phyloP scores from a whole-genome alignment of 2,797 vertebrate species.

The Orestias chungarensis region DNA sequence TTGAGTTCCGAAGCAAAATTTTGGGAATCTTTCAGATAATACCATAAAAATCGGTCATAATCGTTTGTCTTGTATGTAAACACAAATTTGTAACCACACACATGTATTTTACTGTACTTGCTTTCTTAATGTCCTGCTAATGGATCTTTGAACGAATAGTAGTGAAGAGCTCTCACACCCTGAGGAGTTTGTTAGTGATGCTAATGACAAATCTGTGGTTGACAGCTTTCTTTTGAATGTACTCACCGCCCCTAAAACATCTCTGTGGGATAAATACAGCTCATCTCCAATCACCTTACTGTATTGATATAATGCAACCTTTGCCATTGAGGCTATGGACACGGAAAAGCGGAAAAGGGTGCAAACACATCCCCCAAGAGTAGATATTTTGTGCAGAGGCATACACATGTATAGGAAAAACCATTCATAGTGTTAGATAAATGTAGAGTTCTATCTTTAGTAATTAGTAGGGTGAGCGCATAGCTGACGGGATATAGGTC shows the following conservation, averaged over 20 bases:
- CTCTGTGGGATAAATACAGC: conserved; percentile 34
- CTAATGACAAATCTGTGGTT: conserved; percentile 64
- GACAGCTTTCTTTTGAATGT: conserved; percentile 49
- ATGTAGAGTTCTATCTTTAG: neutral
- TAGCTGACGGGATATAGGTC: neutral
- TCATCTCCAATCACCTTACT: conserved; percentile 38
- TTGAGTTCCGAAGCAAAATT: neutral
- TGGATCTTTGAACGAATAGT: conserved; percentile 65
- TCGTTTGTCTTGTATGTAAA: conserved; percentile 11
- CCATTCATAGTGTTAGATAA: neutral
- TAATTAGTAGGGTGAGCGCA: neutral
- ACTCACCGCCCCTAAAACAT: conserved; percentile 57
- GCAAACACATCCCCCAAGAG: no score
- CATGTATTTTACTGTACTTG: conserved; percentile 52
- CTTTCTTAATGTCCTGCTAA: conserved; percentile 72
- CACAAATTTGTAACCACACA: conserved; percentile 14
- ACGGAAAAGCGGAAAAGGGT: neutral
- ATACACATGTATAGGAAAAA: neutral
- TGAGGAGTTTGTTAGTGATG: conserved; percentile 68
- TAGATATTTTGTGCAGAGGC: no score
- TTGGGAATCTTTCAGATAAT: neutral
- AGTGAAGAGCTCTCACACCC: conserved; percentile 69
- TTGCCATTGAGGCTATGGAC: neutral
- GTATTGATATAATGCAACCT: conserved; percentile 34
- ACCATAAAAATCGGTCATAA: neutral